Conservation (phyloP, 2,888 invertebrate genomes). For the Archips xylosteana region DNA sequence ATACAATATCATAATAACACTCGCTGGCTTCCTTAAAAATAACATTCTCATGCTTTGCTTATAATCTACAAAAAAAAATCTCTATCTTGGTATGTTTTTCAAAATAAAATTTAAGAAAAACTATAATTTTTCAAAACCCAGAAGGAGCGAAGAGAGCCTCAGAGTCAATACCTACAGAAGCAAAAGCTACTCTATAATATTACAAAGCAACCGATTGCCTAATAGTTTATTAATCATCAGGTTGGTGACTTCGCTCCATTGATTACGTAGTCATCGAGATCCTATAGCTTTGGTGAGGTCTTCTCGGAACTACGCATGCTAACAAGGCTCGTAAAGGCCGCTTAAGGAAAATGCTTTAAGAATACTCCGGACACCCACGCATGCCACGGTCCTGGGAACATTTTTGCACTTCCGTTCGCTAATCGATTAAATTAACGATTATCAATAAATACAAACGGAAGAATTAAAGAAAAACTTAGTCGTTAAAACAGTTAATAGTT, state of each 20-base stretch:
- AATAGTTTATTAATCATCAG: constrained; percentile 10
- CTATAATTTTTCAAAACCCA: too few relatives aligned
- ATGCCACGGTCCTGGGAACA: constrained; percentile 40
- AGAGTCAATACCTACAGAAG: not conserved
- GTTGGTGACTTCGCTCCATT: constrained; percentile 18
- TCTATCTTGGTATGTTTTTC: too few relatives aligned
- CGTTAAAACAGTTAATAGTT: too few relatives aligned
- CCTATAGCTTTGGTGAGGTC: constrained; percentile 11
- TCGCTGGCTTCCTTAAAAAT: not conserved
- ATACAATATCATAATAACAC: not conserved
- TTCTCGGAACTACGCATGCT: constrained; percentile 52
- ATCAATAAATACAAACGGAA: not conserved
- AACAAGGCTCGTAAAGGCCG: constrained; percentile 51
- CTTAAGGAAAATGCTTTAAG: constrained; percentile 58
- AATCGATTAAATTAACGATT: constrained; percentile 7
- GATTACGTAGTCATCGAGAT: constrained; percentile 41
- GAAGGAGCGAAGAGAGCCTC: too few relatives aligned
- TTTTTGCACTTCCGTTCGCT: constrained; percentile 35
- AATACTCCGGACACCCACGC: constrained; percentile 58
- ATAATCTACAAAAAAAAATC: too few relatives aligned
- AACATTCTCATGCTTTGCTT: not conserved
- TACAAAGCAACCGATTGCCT: not conserved
- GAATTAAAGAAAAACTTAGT: too few relatives aligned
- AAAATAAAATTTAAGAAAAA: too few relatives aligned
- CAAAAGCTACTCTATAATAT: not conserved